Conservation (phyloP, 2,113 vertebrate species). For the Ptilorrhoa leucosticta region DNA sequence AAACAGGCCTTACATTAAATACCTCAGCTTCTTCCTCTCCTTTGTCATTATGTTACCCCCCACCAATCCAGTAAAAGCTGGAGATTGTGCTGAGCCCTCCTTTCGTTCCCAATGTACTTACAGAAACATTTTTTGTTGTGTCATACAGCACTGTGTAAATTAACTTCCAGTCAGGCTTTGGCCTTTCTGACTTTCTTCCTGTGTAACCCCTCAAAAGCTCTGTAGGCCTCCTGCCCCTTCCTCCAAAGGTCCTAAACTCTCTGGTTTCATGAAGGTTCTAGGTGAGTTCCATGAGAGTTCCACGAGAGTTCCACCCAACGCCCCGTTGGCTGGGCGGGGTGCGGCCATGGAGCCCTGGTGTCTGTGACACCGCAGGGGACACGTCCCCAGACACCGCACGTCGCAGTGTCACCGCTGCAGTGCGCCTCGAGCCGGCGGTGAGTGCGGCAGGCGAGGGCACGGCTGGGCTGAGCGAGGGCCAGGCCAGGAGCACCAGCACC, state of each 20-base stretch:
- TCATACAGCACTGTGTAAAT: not conserved
- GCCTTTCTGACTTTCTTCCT: not conserved
- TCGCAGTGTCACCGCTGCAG: not conserved
- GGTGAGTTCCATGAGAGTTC: not conserved
- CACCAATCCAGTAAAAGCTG: not conserved
- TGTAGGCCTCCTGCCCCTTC: not conserved
- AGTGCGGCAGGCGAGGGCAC: not conserved
- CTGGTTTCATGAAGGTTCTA: too few relatives aligned
- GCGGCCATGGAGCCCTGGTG: not conserved
- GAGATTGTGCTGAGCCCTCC: not conserved
- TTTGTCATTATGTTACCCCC: not conserved
- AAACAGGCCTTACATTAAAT: not conserved
- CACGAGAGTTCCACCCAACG: fast-evolving
- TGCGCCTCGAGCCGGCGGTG: not conserved
- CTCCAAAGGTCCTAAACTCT: not conserved
- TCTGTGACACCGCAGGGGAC: not conserved
- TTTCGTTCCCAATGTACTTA: not conserved
- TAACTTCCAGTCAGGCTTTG: not conserved
- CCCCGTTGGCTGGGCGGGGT: not conserved
- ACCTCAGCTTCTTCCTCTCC: not conserved
- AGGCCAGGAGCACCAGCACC: not conserved
- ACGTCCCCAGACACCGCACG: not conserved
- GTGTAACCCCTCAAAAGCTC: not conserved
- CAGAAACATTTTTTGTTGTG: not conserved
- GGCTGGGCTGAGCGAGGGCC: not conserved